Percentiles rank a stretch among this genome's conserved stretches.
Conservation (phyloP, 2,888 invertebrate genomes). For the Dryadula phaetusa region DNA sequence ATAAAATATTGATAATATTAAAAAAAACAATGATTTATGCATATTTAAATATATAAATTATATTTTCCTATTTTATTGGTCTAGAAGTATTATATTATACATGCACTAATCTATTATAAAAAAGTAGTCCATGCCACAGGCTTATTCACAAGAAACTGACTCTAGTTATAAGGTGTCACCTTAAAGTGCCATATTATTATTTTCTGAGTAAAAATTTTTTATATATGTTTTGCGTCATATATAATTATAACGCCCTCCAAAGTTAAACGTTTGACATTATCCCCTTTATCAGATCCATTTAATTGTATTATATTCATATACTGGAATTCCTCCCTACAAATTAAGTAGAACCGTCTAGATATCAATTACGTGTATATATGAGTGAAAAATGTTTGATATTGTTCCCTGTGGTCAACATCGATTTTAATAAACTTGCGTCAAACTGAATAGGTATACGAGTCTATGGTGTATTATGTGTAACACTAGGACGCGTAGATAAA, state of each 20-base stretch:
- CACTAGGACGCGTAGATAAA: conserved; percentile 33
- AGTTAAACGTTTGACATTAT: conserved; percentile 1
- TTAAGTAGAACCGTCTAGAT: conserved; percentile 30
- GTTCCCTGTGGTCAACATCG: conserved; percentile 21
- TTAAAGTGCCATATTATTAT: conserved; percentile 29
- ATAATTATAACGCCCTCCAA: neutral
- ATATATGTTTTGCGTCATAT: neutral
- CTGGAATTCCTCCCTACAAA: conserved; percentile 29
- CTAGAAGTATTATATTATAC: too few relatives aligned
- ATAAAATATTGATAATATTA: neutral
- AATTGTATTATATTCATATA: conserved; percentile 33
- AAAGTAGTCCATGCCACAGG: conserved; percentile 27
- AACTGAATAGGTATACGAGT: conserved; percentile 29
- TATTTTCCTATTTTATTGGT: too few relatives aligned
- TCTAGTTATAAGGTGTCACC: conserved; percentile 28
- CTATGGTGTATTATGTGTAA: conserved; percentile 6
- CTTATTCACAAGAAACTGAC: conserved; percentile 29
- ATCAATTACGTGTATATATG: conserved; percentile 38
- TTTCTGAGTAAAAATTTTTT: conserved; percentile 4
- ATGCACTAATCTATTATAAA: conserved; percentile 35
- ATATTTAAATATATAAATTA: too few relatives aligned
- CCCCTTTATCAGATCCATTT: conserved; percentile 33
- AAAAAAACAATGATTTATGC: too few relatives aligned
- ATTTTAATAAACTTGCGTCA: conserved; percentile 34
- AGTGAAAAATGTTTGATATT: conserved; percentile 29